phyloP scores from a whole-genome alignment of 2,797 vertebrate species.

The Argentina silus region DNA sequence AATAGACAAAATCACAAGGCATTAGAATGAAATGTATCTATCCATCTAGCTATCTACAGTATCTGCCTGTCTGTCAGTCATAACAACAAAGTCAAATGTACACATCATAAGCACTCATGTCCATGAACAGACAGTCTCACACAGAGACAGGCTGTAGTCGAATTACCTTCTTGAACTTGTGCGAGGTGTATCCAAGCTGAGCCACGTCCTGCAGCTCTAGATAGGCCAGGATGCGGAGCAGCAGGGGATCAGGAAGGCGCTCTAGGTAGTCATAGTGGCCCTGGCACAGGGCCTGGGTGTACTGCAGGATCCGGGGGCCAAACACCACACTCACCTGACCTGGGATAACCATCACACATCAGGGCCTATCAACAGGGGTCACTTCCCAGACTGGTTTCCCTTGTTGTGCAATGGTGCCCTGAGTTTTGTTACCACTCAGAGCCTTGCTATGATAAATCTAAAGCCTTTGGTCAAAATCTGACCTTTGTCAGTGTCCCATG shows the following conservation, averaged over 20 bases:
- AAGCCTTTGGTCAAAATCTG: neutral
- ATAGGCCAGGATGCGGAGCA: constrained; percentile 81
- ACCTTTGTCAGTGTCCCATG: too few species aligned
- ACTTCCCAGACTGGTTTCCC: too few species aligned
- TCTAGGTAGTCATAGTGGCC: constrained; percentile 85
- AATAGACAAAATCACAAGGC: too few species aligned
- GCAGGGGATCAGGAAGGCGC: constrained; percentile 77
- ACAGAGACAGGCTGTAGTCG: neutral
- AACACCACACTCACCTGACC: constrained; percentile 80
- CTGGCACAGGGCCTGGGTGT: constrained; percentile 78
- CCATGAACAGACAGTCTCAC: neutral
- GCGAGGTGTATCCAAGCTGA: constrained; percentile 80
- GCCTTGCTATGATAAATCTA: too few species aligned
- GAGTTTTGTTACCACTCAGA: too few species aligned
- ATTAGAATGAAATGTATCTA: too few species aligned
- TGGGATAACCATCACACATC: constrained; percentile 42
- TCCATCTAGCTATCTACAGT: too few species aligned
- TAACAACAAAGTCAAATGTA: too few species aligned
- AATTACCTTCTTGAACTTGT: constrained; percentile 77
- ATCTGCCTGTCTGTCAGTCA: too few species aligned
- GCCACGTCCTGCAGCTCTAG: constrained; percentile 85
- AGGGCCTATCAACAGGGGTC: neutral
- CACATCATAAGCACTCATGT: neutral
- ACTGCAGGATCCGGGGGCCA: constrained; percentile 73
- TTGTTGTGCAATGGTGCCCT: too few species aligned